Conservation (phyloP, 2,797 vertebrate species). For the Oryzias sinensis region DNA sequence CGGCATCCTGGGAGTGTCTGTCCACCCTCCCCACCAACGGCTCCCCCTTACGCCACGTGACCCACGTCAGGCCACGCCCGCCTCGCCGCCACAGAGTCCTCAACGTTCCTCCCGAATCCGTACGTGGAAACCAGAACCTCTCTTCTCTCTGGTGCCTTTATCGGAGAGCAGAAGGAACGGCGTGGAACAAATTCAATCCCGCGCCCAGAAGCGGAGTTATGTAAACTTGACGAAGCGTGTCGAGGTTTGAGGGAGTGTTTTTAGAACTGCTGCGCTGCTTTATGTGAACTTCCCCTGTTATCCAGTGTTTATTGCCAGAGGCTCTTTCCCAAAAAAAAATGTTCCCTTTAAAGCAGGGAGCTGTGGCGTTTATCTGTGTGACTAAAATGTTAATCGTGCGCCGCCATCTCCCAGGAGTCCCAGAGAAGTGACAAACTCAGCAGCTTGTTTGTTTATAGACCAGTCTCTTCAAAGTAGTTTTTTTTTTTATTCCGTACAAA, state of each 20-base stretch:
- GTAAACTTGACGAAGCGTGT: constrained; percentile 21
- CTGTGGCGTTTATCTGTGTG: constrained; percentile 41
- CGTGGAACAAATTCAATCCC: not conserved
- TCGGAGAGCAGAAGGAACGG: too few species aligned
- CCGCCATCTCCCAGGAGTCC: constrained; percentile 35
- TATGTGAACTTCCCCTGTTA: constrained; percentile 42
- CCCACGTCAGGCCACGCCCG: constrained; percentile 85
- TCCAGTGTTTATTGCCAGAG: constrained; percentile 43
- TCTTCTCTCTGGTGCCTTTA: not conserved
- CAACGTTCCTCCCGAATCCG: constrained; percentile 70
- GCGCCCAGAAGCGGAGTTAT: constrained; percentile 6
- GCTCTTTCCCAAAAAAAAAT: constrained; percentile 62
- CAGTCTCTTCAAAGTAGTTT: constrained; percentile 21
- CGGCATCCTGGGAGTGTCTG: constrained; percentile 87
- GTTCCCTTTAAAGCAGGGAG: constrained; percentile 44
- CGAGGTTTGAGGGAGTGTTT: constrained; percentile 2
- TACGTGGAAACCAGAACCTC: constrained; percentile 52
- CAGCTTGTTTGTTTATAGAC: constrained; percentile 50
- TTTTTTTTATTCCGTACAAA: constrained; percentile 43
- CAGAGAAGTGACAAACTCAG: constrained; percentile 41
- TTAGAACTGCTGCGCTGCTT: constrained; percentile 29
- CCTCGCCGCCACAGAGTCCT: constrained; percentile 80
- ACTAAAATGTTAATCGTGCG: constrained; percentile 49
- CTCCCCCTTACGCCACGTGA: constrained; percentile 85
- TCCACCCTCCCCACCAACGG: constrained; percentile 89